Evolutionary conservation across 2,888 invertebrate species (phyloP), one percentile per base, ranked within the genome.

Genomic region (Strigamia maritima): DNA sequence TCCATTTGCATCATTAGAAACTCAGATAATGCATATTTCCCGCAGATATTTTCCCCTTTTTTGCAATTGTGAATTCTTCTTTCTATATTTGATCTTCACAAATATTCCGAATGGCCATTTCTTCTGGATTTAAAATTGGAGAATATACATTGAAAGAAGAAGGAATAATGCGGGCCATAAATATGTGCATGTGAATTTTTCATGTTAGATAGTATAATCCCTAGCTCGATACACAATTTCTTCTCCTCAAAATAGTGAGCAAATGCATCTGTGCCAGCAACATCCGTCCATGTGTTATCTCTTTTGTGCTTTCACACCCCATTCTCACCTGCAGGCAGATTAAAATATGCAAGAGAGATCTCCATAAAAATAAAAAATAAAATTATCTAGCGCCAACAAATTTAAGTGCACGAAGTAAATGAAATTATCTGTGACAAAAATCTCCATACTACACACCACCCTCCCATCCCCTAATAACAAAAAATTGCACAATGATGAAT

Each of bases 341-440:
- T 60, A 60, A 60, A 60, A 60, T 60, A 60, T 60, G 60, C 60
- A 60, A 24, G 60, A 60, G 60, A 8, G 16, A 8, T 6, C 19
- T 24, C 22, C 60, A 60, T 60, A 60, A 49, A 49, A 49, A 49
- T 49, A 24, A 22, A n/a, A 60, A 60, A 60, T 12, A 19, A 60
- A 60, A 60, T 60, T 60, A 60, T 60, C 19, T 60, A 8, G 60
- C 60, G 19, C 60, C 60, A 60, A 60, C 60, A 60, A 24, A 60
- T 60, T 60, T 22, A 60, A 60, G 60, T 60, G 24, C 60, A 60
- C 10, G 60, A 60, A 60, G 60, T 60, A 60, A 60, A 60, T 60
- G 60, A 60, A 60, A 60, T 60, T 60, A 60, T 60, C 19, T 60
- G 60, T n/a, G 19, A 60, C 60, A 60, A 60, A 60, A 60, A 60